Evolutionary conservation across 2,113 vertebrate genomes (phyloP), one percentile per base, ranked within the genome.

Genomic region (Heteronetta atricapilla): DNA sequence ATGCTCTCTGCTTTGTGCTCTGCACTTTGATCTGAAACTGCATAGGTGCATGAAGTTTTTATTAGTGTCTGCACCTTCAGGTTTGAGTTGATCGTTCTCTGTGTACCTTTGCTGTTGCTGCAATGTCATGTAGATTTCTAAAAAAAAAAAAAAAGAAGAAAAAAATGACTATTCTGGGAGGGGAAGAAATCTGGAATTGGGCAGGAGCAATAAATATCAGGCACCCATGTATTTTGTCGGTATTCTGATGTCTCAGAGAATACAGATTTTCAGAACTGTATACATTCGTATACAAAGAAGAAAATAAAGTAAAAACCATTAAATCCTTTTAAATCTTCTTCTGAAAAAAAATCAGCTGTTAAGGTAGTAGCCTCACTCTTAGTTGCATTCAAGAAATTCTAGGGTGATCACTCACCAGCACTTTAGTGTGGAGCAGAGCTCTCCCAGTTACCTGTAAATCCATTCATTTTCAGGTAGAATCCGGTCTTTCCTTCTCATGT

Each of bases 291-390:
- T 91, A 75, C 88, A 82, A 90, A 93, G 79, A 70, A 66, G 82
- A 93, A 88, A 93, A 93, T 55, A 86, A 94, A 17, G 11, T 93
- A 91, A 95, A 95, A 96, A 83, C 72, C 90, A 80, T 76, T 90
- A 93, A 96, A 77, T 25, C 59, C 50, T 89, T 91, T 76, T 83
- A 86, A 94, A 86, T 94, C 88, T 87, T 68, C 70, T 69, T 94
- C 31, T 79, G 62, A 74, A 88, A 89, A 89, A 40, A 93, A 96
- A 96, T 89, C 56, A 55, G 79, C 85, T 90, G 26, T 69, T 93
- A 34, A 79, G 82, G 70, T 85, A 89, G 38, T 52, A 82, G 79
- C 7, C 6, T 16, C 33, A n/a, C 31, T 91, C 68, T 81, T 62
- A 44, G 63, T 81, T 85, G 67, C 79, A 25, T 91, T 78, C 87